Evolutionary conservation across 2,797 vertebrate species (phyloP), one percentile per base, ranked within the genome.

Genomic region (Cacajao melanocephalus): DNA sequence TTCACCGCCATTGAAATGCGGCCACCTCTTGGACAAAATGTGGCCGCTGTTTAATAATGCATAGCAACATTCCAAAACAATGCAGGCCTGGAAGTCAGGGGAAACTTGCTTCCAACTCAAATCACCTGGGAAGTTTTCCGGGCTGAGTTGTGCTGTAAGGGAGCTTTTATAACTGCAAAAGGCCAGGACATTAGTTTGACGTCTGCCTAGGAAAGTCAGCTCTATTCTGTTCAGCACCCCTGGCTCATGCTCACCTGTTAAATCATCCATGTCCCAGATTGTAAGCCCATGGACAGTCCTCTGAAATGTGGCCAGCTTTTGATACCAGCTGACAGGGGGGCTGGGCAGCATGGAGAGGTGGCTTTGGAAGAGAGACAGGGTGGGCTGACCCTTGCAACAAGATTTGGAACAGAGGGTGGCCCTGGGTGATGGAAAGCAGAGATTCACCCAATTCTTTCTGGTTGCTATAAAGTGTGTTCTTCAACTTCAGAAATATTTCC

Each of bases 31-130:
- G 82, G 88, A 88, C 28, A 22, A 84, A 87, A 87, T 44, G 76
- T 76, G 81, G 78, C 90, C 90, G 88, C 90, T 97, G 92, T 96
- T 95, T 92, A 83, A 90, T n/a, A 93, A 96, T 14, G 55, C 96
- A 92, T 93, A 96, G 92, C 88, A 93, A 96, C 94, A 93, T 96
- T 96, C 90, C 95, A 94, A 85, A 97, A 86, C 19, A 96, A 86
- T 36, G 0, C 13, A 91, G 79, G 52, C 76, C 67, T 92, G 93
- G 84, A 46, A 70, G 33, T 61, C 33, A 92, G 67, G 44, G 24
- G 6, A 55, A 46, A 5, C 36, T 82, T 33, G 26, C 28, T 4
- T 94, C 87, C 28, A 57, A 33, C 57, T 81, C 48, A 73, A 76
- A 72, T 92, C 93, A 96, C 92, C 90, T 96, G 94, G 94, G 91